Base-by-base conservation (phyloP, 2,113 vertebrate genomes). In the Porphyrio hochstetteri region DNA sequence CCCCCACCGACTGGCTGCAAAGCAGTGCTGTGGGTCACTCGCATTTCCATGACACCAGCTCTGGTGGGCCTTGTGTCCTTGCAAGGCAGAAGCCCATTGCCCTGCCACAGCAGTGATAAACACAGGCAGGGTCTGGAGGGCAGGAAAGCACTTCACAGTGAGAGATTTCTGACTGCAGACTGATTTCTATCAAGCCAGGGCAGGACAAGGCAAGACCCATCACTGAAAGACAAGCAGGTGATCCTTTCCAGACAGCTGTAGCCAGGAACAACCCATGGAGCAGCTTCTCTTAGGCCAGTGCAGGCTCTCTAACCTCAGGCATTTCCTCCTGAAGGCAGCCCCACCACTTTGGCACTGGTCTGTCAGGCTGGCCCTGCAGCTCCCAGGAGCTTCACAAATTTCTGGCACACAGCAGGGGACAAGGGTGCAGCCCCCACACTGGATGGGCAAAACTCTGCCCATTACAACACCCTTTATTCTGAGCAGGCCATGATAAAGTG, bases 1-100 rank as follows among this genome's bases (percentile, higher is more conserved):
- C 28, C 13, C 4, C 35, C 0, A 0, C 12, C 2, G 2, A 0
- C 11, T 2, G 2, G 56, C 56, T 44, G 5, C 0, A 23, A 10
- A 79, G 7, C 7, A 0, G 0, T 15, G 15, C 33, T 2, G 0
- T 4, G 9, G 23, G 59, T 14, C 52, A 50, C 14, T 5, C 7
- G 7, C 3, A 3, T 21, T 17, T 46, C 24, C 0, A 0, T 1
- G 1, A 67, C 4, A 77, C n/a, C 5, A 38, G 33, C 10, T 13
- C 42, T 40, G 14, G 19, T 31, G 8, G 20, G 6, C 38, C 24
- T 46, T 1, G 0, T 5, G 27, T 25, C 9, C 29, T 90, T 14
- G 8, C 16, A 76, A 50, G 19, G 16, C 11, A 3, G 2, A 55
- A 88, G 42, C 13, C 29, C 3, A 1, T 10, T 36, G 29, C 33